Evolutionary conservation across 2,888 invertebrate genomes (phyloP), one percentile per base, ranked within the genome.

Genomic region (Caenorhabditis sinica): DNA sequence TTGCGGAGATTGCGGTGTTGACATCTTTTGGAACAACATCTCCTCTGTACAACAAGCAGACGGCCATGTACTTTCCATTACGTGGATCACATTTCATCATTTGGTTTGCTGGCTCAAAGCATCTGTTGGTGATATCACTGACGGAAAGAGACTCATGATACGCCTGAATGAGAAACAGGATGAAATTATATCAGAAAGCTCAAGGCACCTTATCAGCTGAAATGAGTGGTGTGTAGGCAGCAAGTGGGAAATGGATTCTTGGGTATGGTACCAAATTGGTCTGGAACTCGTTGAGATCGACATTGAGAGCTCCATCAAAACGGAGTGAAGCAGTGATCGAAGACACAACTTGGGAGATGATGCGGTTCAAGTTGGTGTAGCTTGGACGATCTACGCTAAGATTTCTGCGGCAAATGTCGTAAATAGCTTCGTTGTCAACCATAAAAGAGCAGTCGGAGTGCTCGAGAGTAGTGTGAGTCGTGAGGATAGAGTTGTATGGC

Each of bases 401-500:
- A 90, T 96, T 96, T 85, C 96, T 95, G 80, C 96, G 95, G 93
- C 97, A 97, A 90, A 97, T 97, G 92, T 97, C 96, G 93, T 97
- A 96, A 91, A 97, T 94, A 60, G 97, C 97, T 93, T 97, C 97
- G 91, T 97, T 97, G 94, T 97, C 97, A 49, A 96, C 96, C 97
- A 94, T 94, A 90, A 94, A 94, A 51, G 94, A 93, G 88, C 94
- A 94, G 87, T 94, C 94, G 5, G 93, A 93, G 89, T 94, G 94
- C 90, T 94, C 94, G 82, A 94, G 91, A n/a, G 94, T 94, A 45
- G 97, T 97, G 94, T 97, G 97, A 85, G 97, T 97, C 93, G 97
- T 97, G 92, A 97, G 90, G 77, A 97, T 97, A 0, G 97, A 97
- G 94, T 97, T 97, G 95, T 97, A 97, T 0, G 97, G 97, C 93